Evolutionary conservation across 2,113 vertebrate species (phyloP), one percentile per base, ranked within the genome.

Genomic region (Seriola quinqueradiata): DNA sequence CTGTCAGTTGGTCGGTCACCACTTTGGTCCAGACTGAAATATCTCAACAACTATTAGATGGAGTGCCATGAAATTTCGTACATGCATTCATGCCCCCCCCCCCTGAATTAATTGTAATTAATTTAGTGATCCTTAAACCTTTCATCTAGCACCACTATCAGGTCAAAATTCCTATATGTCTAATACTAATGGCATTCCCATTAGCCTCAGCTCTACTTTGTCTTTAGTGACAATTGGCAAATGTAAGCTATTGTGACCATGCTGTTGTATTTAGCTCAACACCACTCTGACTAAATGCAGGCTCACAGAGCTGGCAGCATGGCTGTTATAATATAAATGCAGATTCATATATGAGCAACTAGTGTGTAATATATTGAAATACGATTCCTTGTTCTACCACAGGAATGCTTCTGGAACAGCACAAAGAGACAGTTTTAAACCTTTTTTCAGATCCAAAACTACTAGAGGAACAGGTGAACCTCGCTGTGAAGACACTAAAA

Each of bases 381-480:
- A 25, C 5, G 9, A 46, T 40, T 60, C 17, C 17, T 59, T 81
- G 3, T 61, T 64, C 25, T 16, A 61, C 6, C 60, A n/a, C 70
- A 96, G 95, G 96, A 44, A 96, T 96, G 96, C 86, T 96, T 52
- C 83, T 96, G 63, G 96, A 96, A 83, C 94, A 96, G 88, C 91
- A 93, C 48, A 95, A 94, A 85, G 89, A 95, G 13, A 87, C 84
- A 0, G 87, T 96, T 25, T 85, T 93, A 77, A 91, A 92, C 10
- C 91, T 96, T 19, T 81, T 96, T 9, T 94, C 93, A 28, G 89
- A 96, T 75, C 87, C 89, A 2, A 68, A 75, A 21, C 87, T 94
- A 25, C 87, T 96, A 75, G 93, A 95, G 80, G 92, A 95, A 75
- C 92, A 91, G 63, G 88, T 96, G 79, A 89, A 91, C 28, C 55